These are phyloP conservation scores for Dysmachus trigonus DNA, from an alignment of 2,888 invertebrate species.

Conservation along the genomic window DNA sequence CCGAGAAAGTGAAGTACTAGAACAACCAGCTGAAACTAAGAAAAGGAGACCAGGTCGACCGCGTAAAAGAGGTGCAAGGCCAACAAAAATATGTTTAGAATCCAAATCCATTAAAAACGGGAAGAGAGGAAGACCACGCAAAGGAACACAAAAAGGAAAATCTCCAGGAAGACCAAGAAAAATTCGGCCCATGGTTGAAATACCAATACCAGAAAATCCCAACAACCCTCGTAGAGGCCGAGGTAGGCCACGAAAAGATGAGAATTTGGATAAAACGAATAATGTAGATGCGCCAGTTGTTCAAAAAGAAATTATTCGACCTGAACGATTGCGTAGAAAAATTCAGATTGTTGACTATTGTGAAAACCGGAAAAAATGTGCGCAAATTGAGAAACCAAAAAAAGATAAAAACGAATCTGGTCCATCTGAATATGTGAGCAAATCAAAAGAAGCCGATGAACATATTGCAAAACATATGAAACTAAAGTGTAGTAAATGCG, in stretches of 20 bases:
- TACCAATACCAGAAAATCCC: background rate
- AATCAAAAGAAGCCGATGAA: slow-evolving; percentile 56
- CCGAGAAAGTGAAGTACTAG: background rate
- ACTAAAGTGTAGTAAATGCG: slow-evolving; percentile 59
- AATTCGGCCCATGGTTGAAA: background rate
- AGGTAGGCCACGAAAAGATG: background rate
- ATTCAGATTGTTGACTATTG: background rate
- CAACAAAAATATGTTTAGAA: background rate
- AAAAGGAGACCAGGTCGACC: background rate
- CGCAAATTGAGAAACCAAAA: background rate
- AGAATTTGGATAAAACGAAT: background rate
- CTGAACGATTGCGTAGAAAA: background rate
- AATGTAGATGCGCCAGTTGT: background rate
- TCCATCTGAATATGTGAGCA: slow-evolving; percentile 12
- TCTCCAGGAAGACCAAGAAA: background rate
- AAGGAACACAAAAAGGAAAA: background rate
- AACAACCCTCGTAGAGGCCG: background rate
- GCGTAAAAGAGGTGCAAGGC: background rate
- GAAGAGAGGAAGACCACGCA: background rate
- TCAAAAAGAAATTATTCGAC: background rate
- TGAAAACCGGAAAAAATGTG: background rate
- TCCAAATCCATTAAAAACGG: background rate
- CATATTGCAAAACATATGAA: slow-evolving; percentile 60
- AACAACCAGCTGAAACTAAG: background rate
- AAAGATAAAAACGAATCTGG: background rate